Percentiles rank a stretch among this genome's conserved stretches.
These are phyloP conservation scores for Acleris laterana DNA, from an alignment of 2,888 invertebrate genomes.

Conservation along the genomic window DNA sequence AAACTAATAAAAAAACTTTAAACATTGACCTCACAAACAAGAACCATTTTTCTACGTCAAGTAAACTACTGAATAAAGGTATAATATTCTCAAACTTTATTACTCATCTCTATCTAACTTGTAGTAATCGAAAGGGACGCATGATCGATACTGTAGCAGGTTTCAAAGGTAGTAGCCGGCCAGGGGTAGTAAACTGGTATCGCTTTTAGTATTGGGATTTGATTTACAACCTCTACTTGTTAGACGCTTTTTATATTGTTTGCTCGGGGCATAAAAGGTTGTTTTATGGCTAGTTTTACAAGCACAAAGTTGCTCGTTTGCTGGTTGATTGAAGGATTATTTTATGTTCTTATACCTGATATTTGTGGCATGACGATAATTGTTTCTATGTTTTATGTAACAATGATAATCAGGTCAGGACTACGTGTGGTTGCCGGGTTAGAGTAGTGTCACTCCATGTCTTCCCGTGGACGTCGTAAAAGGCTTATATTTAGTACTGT, in stretches of 20 bases:
- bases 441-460: too few relatives aligned
- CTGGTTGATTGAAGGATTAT: not conserved
- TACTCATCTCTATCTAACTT: slow-evolving; percentile 20
- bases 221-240: slow-evolving; percentile 34
- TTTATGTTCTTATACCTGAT: too few relatives aligned
- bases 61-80: slow-evolving; percentile 29
- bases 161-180: slow-evolving; percentile 13
- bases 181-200: slow-evolving; percentile 31
- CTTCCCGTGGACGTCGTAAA: too few relatives aligned
- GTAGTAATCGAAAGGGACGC: not conserved
- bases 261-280: slow-evolving; percentile 15
- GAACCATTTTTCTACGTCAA: slow-evolving; percentile 32
- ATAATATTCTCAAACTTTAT: slow-evolving; percentile 10
- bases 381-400: too few relatives aligned
- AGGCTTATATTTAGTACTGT: too few relatives aligned
- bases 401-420: too few relatives aligned
- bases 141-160: slow-evolving; percentile 1
- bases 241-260: slow-evolving; percentile 25
- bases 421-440: too few relatives aligned
- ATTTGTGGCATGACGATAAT: too few relatives aligned
- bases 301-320: not conserved
- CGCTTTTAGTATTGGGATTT: slow-evolving; percentile 34
- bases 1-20: slow-evolving; percentile 2
- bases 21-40: slow-evolving; percentile 21
- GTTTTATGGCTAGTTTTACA: slow-evolving; percentile 10